Base-by-base conservation (phyloP, 2,888 invertebrate species). In the Tinea trinotella region DNA sequence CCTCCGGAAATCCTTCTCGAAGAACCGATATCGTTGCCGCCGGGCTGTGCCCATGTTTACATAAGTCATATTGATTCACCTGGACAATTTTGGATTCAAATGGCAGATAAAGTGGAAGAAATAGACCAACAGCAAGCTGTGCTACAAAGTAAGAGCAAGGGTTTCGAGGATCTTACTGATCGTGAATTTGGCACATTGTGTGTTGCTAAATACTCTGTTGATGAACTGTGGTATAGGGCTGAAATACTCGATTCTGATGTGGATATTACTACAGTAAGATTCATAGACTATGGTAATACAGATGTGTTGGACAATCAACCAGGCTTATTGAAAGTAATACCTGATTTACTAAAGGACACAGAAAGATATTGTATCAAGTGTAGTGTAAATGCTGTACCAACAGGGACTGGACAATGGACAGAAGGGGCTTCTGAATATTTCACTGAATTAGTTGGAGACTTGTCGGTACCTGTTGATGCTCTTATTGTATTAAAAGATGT, bases 221-320 rank as follows among this genome's bases (percentile, higher is more conserved):
- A 98, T 67, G 91, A 92, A 36, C 89, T 90, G 59, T 99, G 98
- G 98, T 98, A 98, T 73, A 89, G 98, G 56, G 98, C 97, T 0
- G 91, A 91, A 67, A 92, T 98, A 6, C 88, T 97, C 36, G 95
- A 95, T 67, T 89, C 92, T 0, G 91, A 92, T 58, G 86, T 89
- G 4, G 93, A 93, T 58, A 90, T 93, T 35, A 93, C 91, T 7
- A 93, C 92, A 0, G 90, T 94, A 0, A 88, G 92, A 24, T 94
- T 93, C 62, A 88, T 93, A 10, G 94, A 94, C 67, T 93, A 90
- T 62, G 94, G 94, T 7, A 93, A 93, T 64, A 93, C 93, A 0
- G 93, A 94, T 61, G 90, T 92, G 0, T 82, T 93, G 0, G 88
- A 90, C 48, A 92, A 91, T 58, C 83, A 87, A 17, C 87, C 88